A percentile compares a stretch with the other conserved stretches of the same genome.
Evolutionary conservation across 1,140 invertebrate genomes (phyloP).

Genomic region (Zaprionus taronus): DNA sequence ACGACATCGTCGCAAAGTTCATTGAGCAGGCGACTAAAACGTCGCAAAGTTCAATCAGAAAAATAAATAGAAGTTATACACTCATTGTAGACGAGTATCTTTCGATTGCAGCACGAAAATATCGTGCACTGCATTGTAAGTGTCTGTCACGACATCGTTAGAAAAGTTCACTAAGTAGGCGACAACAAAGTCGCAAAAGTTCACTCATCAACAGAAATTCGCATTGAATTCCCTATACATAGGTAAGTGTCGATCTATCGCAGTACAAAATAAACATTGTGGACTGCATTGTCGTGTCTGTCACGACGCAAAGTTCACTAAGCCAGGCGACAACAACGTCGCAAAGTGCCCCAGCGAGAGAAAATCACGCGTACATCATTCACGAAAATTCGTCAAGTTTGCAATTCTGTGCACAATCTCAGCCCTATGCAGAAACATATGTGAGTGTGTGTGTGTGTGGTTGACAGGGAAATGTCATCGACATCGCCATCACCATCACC

Average conservation of each 20-base stretch:
- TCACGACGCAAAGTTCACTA: not conserved
- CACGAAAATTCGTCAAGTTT: not conserved
- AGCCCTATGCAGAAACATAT: not conserved
- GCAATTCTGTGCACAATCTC: not conserved
- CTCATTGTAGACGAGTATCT: not conserved
- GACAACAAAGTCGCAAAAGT: not conserved
- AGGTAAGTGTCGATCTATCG: no score
- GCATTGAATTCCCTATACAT: no score
- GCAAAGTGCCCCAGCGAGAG: not conserved
- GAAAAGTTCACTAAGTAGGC: not conserved
- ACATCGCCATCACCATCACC: not conserved
- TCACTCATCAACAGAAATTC: not conserved
- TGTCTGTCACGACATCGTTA: not conserved
- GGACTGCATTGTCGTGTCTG: no score
- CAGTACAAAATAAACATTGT: not conserved
- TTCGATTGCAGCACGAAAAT: no score
- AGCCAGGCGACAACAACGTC: not conserved
- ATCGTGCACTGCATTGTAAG: no score
- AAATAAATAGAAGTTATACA: no score
- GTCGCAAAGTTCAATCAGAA: not conserved
- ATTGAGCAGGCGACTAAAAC: not conserved
- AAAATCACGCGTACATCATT: not conserved
- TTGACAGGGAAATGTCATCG: constrained; percentile 16
- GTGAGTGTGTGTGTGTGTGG: not conserved
- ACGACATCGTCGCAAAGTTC: not conserved